These are phyloP conservation scores for Trachemys scripta DNA, from an alignment of 2,113 vertebrate species.

Conservation along the genomic window DNA sequence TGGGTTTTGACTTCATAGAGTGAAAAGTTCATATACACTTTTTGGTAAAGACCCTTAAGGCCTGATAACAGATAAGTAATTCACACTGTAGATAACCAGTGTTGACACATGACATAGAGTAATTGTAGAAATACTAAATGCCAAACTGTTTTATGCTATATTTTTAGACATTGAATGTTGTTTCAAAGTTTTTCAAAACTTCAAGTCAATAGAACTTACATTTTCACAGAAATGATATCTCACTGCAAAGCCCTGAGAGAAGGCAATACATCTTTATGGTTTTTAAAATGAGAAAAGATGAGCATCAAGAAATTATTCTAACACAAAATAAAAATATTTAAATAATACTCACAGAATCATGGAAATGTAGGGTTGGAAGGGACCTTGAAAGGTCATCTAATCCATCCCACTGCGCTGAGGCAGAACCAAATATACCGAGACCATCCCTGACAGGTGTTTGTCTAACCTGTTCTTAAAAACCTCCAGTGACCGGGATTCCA, in stretches of 20 bases:
- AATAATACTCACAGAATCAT: neutral
- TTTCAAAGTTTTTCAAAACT: constrained; percentile 55
- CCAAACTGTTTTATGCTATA: constrained; percentile 25
- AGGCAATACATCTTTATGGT: constrained; percentile 9
- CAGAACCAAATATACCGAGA: too few species aligned
- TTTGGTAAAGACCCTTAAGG: constrained; percentile 55
- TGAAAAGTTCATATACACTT: constrained; percentile 81
- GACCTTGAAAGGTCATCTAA: too few species aligned
- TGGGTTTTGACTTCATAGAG: constrained; percentile 53
- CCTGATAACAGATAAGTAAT: constrained; percentile 64
- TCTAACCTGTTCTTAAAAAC: too few species aligned
- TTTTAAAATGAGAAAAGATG: constrained; percentile 23
- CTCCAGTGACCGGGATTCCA: too few species aligned
- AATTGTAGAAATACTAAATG: constrained; percentile 65
- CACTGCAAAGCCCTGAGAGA: neutral
- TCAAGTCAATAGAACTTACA: constrained; percentile 24
- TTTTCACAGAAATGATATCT: constrained; percentile 29
- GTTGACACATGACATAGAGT: constrained; percentile 46
- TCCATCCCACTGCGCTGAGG: neutral
- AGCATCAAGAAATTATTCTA: neutral
- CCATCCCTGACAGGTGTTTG: too few species aligned
- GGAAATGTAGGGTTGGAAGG: too few species aligned
- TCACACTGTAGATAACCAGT: constrained; percentile 55
- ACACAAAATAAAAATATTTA: neutral
- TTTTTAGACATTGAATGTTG: constrained; percentile 48